Evolutionary conservation across 2,888 invertebrate species (phyloP).

Genomic region (Aphelenchoides bicaudatus): DNA sequence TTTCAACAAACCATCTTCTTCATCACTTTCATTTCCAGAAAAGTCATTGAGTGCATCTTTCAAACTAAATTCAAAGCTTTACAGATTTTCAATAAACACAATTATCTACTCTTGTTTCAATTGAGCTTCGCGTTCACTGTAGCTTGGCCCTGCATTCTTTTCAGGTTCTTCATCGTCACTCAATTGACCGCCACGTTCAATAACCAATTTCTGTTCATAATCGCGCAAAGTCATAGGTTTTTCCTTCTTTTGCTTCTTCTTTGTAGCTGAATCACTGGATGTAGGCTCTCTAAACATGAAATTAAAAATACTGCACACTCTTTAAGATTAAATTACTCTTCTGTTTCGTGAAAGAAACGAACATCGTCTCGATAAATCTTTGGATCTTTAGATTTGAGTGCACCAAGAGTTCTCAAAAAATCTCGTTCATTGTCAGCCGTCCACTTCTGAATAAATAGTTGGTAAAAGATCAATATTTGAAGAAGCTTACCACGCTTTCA

Average conservation of each 20-base stretch:
- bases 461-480: neutral
- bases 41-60: slow-evolving; percentile 13
- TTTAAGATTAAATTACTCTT: neutral
- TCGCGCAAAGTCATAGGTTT: slow-evolving; percentile 73
- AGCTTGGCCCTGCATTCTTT: slow-evolving; percentile 30
- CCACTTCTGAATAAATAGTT: slow-evolving; percentile 64
- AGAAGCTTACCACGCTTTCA: slow-evolving; percentile 10
- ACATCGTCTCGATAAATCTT: slow-evolving; percentile 77
- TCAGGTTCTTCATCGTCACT: slow-evolving; percentile 59
- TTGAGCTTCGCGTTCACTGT: slow-evolving; percentile 64
- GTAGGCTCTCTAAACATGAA: slow-evolving; percentile 3
- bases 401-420: slow-evolving; percentile 80
- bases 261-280: slow-evolving; percentile 19
- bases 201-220: slow-evolving; percentile 74
- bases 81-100: neutral
- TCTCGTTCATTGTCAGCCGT: slow-evolving; percentile 74
- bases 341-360: slow-evolving; percentile 69
- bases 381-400: slow-evolving; percentile 82
- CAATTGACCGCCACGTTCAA: slow-evolving; percentile 70
- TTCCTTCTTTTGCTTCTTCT: slow-evolving; percentile 62
- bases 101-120: slow-evolving; percentile 69
- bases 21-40: slow-evolving; percentile 62
- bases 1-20: slow-evolving; percentile 62
- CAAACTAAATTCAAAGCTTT: slow-evolving; percentile 9
- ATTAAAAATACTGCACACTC: neutral